Conservation (phyloP, 1,140 invertebrate species). For the Kradibia gibbosae region DNA sequence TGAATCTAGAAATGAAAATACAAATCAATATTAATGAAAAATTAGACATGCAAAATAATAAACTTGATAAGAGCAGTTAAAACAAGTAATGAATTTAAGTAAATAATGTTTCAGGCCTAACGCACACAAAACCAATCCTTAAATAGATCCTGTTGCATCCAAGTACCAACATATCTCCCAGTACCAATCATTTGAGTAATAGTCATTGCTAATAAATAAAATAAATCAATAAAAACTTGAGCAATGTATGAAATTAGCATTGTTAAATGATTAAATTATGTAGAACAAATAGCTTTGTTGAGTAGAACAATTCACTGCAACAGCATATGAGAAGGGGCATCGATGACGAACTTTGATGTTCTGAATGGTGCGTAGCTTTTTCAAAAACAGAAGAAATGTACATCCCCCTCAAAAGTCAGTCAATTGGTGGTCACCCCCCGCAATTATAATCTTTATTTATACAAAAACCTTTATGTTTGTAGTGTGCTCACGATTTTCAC, state of each 20-base stretch:
- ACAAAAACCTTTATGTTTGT: neutral
- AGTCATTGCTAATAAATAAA: neutral
- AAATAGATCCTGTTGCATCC: conserved; percentile 42
- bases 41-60: neutral
- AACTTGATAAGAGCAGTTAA: neutral
- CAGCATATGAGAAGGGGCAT: neutral
- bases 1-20: conserved; percentile 65
- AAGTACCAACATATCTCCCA: conserved; percentile 44
- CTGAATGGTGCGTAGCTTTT: neutral
- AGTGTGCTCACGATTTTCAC: neutral
- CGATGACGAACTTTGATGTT: neutral
- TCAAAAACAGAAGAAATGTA: neutral
- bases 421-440: neutral
- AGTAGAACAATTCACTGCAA: neutral
- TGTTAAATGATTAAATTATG: neutral
- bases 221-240: neutral
- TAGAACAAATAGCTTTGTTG: neutral
- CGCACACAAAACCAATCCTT: conserved; percentile 3
- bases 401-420: neutral
- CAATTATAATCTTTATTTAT: neutral
- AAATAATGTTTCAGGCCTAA: conserved; percentile 1
- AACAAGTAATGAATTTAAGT: conserved; percentile 37
- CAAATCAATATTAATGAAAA: neutral
- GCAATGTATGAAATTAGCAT: neutral
- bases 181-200: conserved; percentile 4